Percentiles rank a stretch among this genome's conserved stretches.
phyloP scores from a whole-genome alignment of 2,888 invertebrate genomes.

The Euphydryas editha region DNA sequence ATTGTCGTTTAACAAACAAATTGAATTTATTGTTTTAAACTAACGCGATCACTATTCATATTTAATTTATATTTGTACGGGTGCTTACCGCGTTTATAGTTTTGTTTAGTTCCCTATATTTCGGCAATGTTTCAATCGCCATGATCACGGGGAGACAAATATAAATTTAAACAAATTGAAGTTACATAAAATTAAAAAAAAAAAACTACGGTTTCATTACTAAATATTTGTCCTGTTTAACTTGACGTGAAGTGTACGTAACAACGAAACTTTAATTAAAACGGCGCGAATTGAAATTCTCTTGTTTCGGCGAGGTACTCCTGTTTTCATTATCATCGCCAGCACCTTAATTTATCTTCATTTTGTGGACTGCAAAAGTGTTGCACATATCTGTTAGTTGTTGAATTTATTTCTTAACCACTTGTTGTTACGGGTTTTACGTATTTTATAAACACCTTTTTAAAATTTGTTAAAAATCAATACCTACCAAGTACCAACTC shows the following conservation, averaged over 20 bases:
- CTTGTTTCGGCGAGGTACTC: constrained; percentile 56
- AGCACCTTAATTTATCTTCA: constrained; percentile 67
- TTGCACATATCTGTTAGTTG: constrained; percentile 44
- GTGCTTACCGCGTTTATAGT: too few species aligned
- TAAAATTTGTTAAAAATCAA: too few species aligned
- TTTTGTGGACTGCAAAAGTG: constrained; percentile 51
- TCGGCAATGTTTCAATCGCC: too few species aligned
- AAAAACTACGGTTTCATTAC: constrained; percentile 3
- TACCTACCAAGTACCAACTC: too few species aligned
- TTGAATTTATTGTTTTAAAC: too few species aligned
- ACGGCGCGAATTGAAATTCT: constrained; percentile 66
- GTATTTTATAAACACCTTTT: neutral
- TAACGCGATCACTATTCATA: too few species aligned
- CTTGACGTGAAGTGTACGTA: constrained; percentile 25
- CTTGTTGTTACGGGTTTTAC: constrained; percentile 16
- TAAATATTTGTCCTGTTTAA: constrained; percentile 11
- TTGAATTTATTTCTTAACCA: constrained; percentile 31
- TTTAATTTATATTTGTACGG: too few species aligned
- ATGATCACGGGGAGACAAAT: too few species aligned
- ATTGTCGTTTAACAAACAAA: neutral
- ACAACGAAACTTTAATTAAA: constrained; percentile 62
- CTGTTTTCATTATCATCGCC: constrained; percentile 74
- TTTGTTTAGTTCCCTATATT: too few species aligned
- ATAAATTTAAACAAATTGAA: too few species aligned
- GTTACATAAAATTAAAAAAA: neutral